phyloP scores from a whole-genome alignment of 2,113 vertebrate species.

The Anthoscopus minutus region DNA sequence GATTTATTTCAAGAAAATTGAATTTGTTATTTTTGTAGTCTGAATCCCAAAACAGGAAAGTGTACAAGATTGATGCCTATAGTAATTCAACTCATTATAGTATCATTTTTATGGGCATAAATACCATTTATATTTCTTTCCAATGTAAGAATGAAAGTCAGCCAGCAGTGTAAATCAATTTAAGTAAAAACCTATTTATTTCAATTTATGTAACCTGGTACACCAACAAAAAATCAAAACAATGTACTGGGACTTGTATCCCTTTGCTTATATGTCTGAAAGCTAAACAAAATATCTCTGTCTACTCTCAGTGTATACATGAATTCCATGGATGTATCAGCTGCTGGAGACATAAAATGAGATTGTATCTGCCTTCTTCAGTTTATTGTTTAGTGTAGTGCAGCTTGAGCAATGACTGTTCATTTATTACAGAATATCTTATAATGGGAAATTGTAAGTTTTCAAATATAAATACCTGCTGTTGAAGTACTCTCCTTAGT shows the following conservation, averaged over 20 bases:
- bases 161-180: neutral
- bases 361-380: neutral
- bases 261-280: neutral
- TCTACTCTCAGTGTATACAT: neutral
- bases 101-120: neutral
- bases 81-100: neutral
- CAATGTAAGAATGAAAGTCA: neutral
- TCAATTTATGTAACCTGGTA: neutral
- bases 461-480: neutral
- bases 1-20: neutral
- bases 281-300: neutral
- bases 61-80: neutral
- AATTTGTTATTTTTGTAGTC: neutral
- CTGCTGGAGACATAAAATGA: neutral
- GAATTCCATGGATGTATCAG: neutral
- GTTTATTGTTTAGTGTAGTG: neutral
- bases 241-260: neutral
- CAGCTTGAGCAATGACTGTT: neutral
- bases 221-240: neutral
- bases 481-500: neutral
- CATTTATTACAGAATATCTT: neutral
- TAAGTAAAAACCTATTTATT: neutral
- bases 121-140: neutral
- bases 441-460: neutral
- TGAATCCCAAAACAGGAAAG: neutral